A percentile compares a stretch with the other conserved stretches of the same genome.
These are phyloP conservation scores for Poeciliopsis gracilis DNA, from an alignment of 2,797 vertebrate genomes.

Conservation along the genomic window DNA sequence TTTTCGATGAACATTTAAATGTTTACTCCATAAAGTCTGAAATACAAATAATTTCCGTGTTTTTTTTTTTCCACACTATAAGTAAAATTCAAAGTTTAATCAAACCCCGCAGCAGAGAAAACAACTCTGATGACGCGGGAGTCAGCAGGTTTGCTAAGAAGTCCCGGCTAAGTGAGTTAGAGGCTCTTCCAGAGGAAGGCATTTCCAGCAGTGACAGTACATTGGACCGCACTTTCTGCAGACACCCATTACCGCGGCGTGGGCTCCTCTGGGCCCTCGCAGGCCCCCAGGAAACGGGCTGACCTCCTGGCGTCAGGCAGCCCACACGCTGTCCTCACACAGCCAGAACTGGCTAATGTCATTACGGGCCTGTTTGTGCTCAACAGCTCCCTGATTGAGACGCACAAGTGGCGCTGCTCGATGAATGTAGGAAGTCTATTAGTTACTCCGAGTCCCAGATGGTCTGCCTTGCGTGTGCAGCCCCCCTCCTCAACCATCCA, in stretches of 20 bases:
- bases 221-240: conserved; percentile 27
- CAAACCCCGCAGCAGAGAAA: neutral
- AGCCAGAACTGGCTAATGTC: conserved; percentile 76
- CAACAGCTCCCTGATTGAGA: conserved; percentile 77
- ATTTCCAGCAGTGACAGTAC: conserved; percentile 26
- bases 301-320: conserved; percentile 80
- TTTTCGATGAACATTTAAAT: too few relatives aligned
- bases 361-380: conserved; percentile 79
- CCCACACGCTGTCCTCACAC: conserved; percentile 76
- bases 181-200: conserved; percentile 10
- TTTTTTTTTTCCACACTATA: neutral
- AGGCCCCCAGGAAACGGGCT: conserved; percentile 78
- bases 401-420: conserved; percentile 61
- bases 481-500: conserved; percentile 27
- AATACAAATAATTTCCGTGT: neutral
- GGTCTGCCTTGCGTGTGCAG: conserved; percentile 74
- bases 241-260: conserved; percentile 39
- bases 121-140: neutral
- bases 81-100: neutral
- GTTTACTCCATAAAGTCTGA: neutral
- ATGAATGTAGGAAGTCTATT: conserved; percentile 84
- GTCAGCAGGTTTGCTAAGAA: neutral
- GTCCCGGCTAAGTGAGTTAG: neutral
- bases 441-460: conserved; percentile 81
- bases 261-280: conserved; percentile 48